phyloP scores from a whole-genome alignment of 2,113 vertebrate species.

The Mesoclemmys tuberculata region DNA sequence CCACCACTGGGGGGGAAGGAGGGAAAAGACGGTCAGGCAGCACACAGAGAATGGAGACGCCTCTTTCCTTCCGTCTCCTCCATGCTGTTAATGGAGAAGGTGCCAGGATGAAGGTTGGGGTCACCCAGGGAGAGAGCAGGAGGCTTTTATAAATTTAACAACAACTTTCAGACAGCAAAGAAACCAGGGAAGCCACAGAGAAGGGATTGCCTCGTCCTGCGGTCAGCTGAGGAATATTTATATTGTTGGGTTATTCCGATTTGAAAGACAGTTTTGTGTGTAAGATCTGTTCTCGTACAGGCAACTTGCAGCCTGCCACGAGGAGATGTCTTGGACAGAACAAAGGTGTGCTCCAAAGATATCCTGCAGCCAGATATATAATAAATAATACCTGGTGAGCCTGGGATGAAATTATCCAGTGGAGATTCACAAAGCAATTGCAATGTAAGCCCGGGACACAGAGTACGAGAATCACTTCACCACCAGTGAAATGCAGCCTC shows the following conservation, averaged over 20 bases:
- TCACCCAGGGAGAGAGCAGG: background rate
- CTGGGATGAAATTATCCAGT: background rate
- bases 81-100: background rate
- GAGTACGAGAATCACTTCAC: background rate
- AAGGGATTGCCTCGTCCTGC: background rate
- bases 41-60: fast-evolving
- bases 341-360: background rate
- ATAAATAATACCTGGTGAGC: background rate
- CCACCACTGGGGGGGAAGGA: no score
- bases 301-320: background rate
- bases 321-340: background rate
- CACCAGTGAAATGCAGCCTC: background rate
- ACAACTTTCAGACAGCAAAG: background rate
- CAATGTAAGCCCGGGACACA: fast-evolving
- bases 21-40: background rate
- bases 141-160: fast-evolving
- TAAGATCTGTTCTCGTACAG: background rate
- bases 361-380: background rate
- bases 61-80: background rate
- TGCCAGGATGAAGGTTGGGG: background rate
- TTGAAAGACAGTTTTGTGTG: background rate
- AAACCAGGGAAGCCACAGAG: background rate
- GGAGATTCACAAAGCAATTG: background rate
- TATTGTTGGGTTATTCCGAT: background rate
- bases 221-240: background rate